Evolutionary conservation across 2,113 vertebrate species (phyloP).

Genomic region (Mus spicilegus): DNA sequence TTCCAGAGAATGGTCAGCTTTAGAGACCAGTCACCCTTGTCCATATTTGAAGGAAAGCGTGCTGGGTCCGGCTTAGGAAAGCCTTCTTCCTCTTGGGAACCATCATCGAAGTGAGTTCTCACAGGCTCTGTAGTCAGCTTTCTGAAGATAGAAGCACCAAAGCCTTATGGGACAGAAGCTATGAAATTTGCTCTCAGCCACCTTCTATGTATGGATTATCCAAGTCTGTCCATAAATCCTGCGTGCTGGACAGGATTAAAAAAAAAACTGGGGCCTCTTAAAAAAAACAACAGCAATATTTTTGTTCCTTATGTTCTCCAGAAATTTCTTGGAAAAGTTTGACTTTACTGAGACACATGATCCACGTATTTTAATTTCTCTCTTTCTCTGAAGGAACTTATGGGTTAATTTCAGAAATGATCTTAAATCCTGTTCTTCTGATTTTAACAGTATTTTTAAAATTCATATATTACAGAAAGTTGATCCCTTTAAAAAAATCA

Average conservation of each 20-base stretch:
- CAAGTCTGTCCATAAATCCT: conserved; percentile 12
- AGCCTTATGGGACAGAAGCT: neutral
- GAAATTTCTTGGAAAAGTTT: conserved; percentile 29
- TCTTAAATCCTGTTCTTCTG: neutral
- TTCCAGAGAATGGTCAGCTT: conserved; percentile 39
- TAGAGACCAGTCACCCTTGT: conserved; percentile 50
- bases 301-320: conserved; percentile 36
- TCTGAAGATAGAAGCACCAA: conserved; percentile 60
- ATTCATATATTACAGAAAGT: neutral
- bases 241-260: neutral
- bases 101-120: conserved; percentile 55
- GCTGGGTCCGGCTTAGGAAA: conserved; percentile 11
- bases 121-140: conserved; percentile 50
- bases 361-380: conserved; percentile 3
- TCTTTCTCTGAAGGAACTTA: conserved; percentile 34
- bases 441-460: neutral
- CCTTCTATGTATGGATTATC: conserved; percentile 2
- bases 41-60: conserved; percentile 48
- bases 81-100: conserved; percentile 48
- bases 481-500: conserved; percentile 15
- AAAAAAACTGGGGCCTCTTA: neutral
- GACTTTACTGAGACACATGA: conserved; percentile 20
- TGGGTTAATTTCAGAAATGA: conserved; percentile 64
- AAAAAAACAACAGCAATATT: neutral
- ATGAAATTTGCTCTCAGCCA: conserved; percentile 35